Evolutionary conservation across 2,113 vertebrate species (phyloP), one percentile per base, ranked within the genome.

Genomic region (Thalassoma bifasciatum): DNA sequence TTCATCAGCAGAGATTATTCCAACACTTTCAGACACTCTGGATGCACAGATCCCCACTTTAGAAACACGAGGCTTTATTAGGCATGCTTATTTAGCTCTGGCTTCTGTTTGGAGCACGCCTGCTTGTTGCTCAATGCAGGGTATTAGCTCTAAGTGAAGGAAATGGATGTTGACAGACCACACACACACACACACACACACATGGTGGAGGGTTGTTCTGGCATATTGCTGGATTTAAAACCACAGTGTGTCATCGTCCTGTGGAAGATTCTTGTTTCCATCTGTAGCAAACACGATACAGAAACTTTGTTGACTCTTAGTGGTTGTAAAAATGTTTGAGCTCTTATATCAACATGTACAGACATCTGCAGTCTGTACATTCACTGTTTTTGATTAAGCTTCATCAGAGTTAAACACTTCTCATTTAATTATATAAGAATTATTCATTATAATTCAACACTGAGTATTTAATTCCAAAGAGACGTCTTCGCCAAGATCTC

Each of bases 131-230:
- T 89, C 83, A 89, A 92, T 89, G 89, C 69, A 79, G 58, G 49
- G 82, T 85, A 89, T 94, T 90, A 91, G 70, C 49, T 62, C 81
- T 92, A 93, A 94, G 90, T 92, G 91, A 90, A 79, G 75, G 84
- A 91, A 93, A 93, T 92, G 88, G 77, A 90, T 91, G 91, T 71
- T 83, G 91, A 89, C 84, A 90, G 71, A 83, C 80, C 44, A 61
- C 72, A 77, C 37, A 52, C 77, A 90, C 61, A 83, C 68, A 83
- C 30, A 30, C 30, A 30, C n/a, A n/a, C 30, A 30, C 30, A 30
- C 26, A 34, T 37, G 23, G 34, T 37, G 60, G 50, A 82, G 64
- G 24, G n/a, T n/a, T n/a, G 42, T 52, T 57, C 71, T 78, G 79
- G 71, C 69, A 75, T 69, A 66, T 68, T 70, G 67, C 54, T 77